Conservation (phyloP, 2,113 vertebrate genomes). For the Salvelinus fontinalis region DNA sequence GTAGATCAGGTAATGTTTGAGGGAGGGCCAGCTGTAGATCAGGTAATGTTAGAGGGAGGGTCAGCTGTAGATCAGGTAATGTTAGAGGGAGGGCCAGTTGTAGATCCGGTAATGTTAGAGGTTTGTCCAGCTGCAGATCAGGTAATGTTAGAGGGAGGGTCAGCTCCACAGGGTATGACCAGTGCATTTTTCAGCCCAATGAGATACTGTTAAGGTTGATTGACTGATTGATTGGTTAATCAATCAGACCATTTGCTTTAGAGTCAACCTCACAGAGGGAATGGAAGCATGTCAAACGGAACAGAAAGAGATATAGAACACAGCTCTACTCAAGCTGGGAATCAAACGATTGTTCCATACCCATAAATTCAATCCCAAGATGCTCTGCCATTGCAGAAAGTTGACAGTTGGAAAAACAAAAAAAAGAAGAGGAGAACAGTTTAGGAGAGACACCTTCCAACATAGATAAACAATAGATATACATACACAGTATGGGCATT, state of each 20-base stretch:
- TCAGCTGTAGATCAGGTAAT: too few species aligned
- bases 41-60: too few species aligned
- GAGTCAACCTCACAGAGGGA: conserved; percentile 45
- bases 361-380: conserved; percentile 99
- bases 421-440: conserved; percentile 67
- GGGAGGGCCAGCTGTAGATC: too few species aligned
- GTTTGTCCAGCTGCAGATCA: too few species aligned
- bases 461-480: conserved; percentile 51
- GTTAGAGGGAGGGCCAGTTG: too few species aligned
- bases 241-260: conserved; percentile 51
- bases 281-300: conserved; percentile 58
- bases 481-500: conserved; percentile 6
- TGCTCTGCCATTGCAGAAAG: conserved; percentile 95
- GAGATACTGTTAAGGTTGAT: conserved; percentile 51
- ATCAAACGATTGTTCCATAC: conserved; percentile 88
- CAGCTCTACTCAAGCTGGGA: conserved; percentile 72
- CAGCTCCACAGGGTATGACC: conserved; percentile 27
- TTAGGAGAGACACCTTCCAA: conserved; percentile 68
- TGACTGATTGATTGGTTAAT: conserved; percentile 63
- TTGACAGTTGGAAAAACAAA: conserved; percentile 71
- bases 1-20: too few species aligned
- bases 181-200: conserved; percentile 35
- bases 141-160: too few species aligned
- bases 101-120: too few species aligned
- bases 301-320: conserved; percentile 57